Conservation (phyloP, 2,888 invertebrate species). For the Eupithecia dodoneata region DNA sequence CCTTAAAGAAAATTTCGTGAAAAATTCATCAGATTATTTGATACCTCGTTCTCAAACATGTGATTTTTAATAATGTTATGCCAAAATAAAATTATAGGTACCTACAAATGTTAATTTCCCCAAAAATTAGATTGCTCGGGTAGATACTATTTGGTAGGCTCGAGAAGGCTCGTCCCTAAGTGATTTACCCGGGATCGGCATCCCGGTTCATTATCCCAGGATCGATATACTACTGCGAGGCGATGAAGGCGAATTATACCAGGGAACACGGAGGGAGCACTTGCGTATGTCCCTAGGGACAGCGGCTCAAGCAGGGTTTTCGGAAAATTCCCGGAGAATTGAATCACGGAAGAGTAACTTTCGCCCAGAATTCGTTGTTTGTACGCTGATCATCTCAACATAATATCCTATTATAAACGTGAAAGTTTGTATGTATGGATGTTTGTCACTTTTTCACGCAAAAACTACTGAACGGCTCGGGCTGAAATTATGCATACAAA, state of each 20-base stretch:
- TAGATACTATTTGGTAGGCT: slow-evolving; percentile 12
- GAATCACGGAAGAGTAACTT: not conserved
- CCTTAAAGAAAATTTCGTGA: no score
- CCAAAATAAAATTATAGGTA: no score
- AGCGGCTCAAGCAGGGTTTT: not conserved
- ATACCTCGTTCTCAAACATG: not conserved
- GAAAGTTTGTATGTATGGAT: no score
- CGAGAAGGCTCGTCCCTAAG: slow-evolving; percentile 22
- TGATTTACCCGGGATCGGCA: slow-evolving; percentile 27
- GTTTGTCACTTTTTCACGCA: no score
- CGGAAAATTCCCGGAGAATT: not conserved
- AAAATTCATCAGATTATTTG: not conserved
- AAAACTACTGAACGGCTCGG: no score
- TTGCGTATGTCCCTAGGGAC: not conserved
- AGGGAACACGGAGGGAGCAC: not conserved
- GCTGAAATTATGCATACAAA: no score
- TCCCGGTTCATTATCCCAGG: slow-evolving; percentile 28
- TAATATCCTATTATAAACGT: no score
- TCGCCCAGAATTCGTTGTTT: no score
- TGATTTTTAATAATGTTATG: not conserved
- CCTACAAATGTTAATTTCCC: not conserved
- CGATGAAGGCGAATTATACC: not conserved
- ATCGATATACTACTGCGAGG: slow-evolving; percentile 28
- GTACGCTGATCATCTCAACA: no score
- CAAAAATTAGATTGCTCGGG: not conserved